These are phyloP conservation scores for Geotrypetes seraphini DNA, from an alignment of 2,797 vertebrate species.

Conservation along the genomic window DNA sequence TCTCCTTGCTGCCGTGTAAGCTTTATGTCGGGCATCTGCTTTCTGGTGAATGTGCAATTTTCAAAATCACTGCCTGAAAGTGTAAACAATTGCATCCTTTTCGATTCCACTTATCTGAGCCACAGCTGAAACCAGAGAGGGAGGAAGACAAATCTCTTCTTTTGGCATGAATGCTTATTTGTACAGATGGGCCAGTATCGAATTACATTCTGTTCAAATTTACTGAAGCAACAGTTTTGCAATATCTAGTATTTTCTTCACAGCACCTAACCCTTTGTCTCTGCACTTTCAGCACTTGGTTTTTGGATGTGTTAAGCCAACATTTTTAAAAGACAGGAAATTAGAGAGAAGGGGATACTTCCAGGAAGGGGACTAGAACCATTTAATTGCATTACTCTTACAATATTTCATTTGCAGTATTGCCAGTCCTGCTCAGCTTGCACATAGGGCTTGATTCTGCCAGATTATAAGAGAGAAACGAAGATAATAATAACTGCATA, in stretches of 20 bases:
- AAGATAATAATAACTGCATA: no score
- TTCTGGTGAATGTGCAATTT: slow-evolving; percentile 24
- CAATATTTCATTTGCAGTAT: no score
- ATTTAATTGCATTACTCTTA: no score
- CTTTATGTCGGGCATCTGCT: slow-evolving; percentile 13
- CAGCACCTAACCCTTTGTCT: not conserved
- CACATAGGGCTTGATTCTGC: no score
- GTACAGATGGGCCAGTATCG: not conserved
- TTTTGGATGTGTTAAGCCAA: not conserved
- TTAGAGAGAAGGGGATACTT: not conserved
- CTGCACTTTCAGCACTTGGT: not conserved
- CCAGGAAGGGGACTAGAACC: no score
- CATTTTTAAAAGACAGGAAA: not conserved
- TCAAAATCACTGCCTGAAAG: slow-evolving; percentile 13
- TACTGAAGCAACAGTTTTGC: not conserved
- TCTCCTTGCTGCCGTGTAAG: no score
- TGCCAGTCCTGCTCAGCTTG: no score
- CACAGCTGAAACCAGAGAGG: slow-evolving; percentile 2
- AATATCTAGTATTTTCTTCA: not conserved
- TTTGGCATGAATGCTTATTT: not conserved
- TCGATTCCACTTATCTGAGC: slow-evolving; percentile 7
- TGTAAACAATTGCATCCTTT: slow-evolving; percentile 18
- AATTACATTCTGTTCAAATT: not conserved
- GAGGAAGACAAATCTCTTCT: slow-evolving; percentile 4
- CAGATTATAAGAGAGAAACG: no score